Base-by-base conservation (phyloP, 2,888 invertebrate genomes). In the Corbicula japonica region DNA sequence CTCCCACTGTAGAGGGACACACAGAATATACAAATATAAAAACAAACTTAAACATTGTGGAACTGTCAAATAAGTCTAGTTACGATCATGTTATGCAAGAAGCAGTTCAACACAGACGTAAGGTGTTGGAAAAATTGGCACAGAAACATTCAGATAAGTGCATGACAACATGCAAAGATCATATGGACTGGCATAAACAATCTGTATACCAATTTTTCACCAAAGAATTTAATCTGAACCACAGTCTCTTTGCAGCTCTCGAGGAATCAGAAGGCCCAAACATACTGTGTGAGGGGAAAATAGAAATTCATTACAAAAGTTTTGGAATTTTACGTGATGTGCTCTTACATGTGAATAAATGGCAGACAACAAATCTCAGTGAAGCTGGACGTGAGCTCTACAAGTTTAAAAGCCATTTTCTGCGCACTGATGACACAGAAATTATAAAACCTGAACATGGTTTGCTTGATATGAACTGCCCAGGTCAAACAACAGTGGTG, bases 271-370 rank as follows among this genome's bases (percentile, higher is more conserved):
- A 48, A 8, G 50, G 41, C 1, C 28, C 41, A 4, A 48, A 58
- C 6, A 38, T 32, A 28, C 41, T 61, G 28, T 80, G 80, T 69
- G 61, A 60, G 28, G 63, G 61, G 2, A 73, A 76, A 54, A 61
- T 80, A n/a, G 38, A 70, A 18, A 58, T 76, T 21, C 34, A 62
- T 44, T 58, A 54, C 18, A 69, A 56, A 52, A 69, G 60, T 26
- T 80, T 80, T 70, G 69, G 73, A 2, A 35, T 76, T 10, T 35
- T 80, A 23, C 68, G 38, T 12, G 46, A 76, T 35, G 73, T 73
- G 0, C 58, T 52, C 5, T 15, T 80, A 10, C 52, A 52, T n/a
- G 63, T 70, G 28, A 68, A 60, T 28, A 69, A 60, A 35, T 80
- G 80, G 80, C 62, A 80, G 35, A 46, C 56, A 18, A 63, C 38